Conservation (phyloP, 1,140 invertebrate genomes). For the Brachionus asplanchnoidis region DNA sequence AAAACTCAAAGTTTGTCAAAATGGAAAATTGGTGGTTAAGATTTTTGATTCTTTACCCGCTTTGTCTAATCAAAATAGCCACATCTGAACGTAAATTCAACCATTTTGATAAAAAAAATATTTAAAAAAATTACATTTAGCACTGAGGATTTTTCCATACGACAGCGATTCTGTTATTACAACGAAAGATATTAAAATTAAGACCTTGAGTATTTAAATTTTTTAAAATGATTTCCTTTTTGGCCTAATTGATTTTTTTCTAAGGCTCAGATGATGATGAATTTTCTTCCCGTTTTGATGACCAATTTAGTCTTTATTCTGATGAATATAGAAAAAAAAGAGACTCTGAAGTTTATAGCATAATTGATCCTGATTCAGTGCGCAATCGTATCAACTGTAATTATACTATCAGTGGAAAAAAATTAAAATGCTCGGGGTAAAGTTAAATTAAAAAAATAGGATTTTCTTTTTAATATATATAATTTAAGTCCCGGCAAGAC, state of each 20-base stretch:
- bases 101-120: not conserved
- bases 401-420: not conserved
- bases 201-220: not conserved
- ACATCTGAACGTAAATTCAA: not conserved
- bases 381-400: not conserved
- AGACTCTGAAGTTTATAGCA: not conserved
- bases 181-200: not conserved
- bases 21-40: not conserved
- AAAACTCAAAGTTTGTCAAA: not conserved
- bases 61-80: not conserved
- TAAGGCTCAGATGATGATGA: not conserved
- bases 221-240: not conserved
- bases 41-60: not conserved
- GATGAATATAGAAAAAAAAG: not conserved
- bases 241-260: not conserved
- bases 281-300: not conserved
- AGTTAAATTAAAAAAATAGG: not conserved
- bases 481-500: not conserved
- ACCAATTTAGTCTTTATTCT: not conserved
- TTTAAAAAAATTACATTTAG: not conserved
- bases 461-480: not conserved
- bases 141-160: not conserved
- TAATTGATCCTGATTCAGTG: not conserved
- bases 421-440: not conserved
- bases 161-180: not conserved